Evolutionary conservation across 2,888 invertebrate species (phyloP), one percentile per base, ranked within the genome.

Genomic region (Cataglyphis albicans): DNA sequence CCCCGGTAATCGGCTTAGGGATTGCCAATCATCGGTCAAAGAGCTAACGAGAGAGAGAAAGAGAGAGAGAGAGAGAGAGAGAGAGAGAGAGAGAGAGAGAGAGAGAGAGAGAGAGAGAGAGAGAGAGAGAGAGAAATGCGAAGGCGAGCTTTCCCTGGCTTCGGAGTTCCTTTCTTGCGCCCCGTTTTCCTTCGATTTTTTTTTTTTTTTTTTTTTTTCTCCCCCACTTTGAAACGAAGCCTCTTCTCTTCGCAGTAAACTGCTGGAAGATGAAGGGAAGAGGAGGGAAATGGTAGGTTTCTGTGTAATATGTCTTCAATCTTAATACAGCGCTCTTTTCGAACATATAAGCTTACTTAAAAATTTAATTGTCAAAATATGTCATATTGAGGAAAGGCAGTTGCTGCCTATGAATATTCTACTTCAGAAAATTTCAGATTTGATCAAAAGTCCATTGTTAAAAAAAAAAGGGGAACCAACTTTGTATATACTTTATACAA

Each of bases 1-100:
- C 90, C 88, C 90, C 90, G 90, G 35, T 93, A 92, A 93, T 93
- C 93, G 93, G 93, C 93, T 93, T 93, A 93, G 93, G 90, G 93
- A 93, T 93, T 93, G 93, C 93, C 93, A 93, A 93, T 93, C 93
- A 93, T 91, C 91, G 90, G 90, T 91, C 90, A 91, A 91, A 91
- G 93, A 90, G 89, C 85, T 84, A 86, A 85, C 89, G 85, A 86
- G 67, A 48, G 44, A 59, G 70, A 70, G 44, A 52, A 38, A 48
- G 68, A 35, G 44, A 32, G 35, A 44, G 35, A 48, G 57, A 32
- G 57, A 48, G 59, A 70, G 21, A 35, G 29, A 67, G 82, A 70
- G 44, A 44, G 59, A 70, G 44, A 25, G 25, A 25, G 25, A 25
- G 1, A 52, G 41, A 48, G 59, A 35, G 44, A 32, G 35, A 44